These are phyloP conservation scores for Pollenia labialis DNA, from an alignment of 2,888 invertebrate genomes.

Conservation along the genomic window DNA sequence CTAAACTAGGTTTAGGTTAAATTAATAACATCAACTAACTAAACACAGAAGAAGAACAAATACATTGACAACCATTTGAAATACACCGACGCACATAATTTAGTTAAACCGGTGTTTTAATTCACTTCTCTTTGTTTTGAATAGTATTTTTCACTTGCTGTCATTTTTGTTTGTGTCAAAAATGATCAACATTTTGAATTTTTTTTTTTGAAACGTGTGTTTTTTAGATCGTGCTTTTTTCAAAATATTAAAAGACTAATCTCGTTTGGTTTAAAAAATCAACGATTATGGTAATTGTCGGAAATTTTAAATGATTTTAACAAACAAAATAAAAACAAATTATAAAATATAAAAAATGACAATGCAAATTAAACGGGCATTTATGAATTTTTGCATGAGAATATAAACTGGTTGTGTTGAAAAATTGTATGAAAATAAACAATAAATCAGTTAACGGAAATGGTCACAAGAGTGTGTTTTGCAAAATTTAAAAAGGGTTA, in stretches of 20 bases:
- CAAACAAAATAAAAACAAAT: constrained; percentile 6
- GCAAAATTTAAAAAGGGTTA: constrained; percentile 17
- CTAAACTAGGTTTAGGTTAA: constrained; percentile 70
- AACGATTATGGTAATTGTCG: constrained; percentile 65
- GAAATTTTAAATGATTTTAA: constrained; percentile 68
- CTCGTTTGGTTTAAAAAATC: constrained; percentile 36
- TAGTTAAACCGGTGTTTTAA: constrained; percentile 52
- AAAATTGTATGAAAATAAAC: constrained; percentile 1
- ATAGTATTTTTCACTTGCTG: constrained; percentile 25
- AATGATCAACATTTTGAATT: constrained; percentile 15
- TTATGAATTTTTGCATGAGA: background rate
- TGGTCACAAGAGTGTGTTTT: constrained; percentile 14
- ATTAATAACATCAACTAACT: constrained; percentile 53
- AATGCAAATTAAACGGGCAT: constrained; percentile 17
- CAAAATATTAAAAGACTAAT: background rate
- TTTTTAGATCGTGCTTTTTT: constrained; percentile 8
- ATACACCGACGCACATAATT: constrained; percentile 34
- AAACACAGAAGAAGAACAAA: background rate
- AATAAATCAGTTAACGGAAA: constrained; percentile 62
- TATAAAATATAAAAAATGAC: constrained; percentile 14
- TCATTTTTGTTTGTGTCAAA: constrained; percentile 31
- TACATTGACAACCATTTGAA: constrained; percentile 34
- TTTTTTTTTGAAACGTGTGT: constrained; percentile 20
- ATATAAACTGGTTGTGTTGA: background rate
- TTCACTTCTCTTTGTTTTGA: constrained; percentile 38